A percentile compares a stretch with the other conserved stretches of the same genome.
phyloP scores from a whole-genome alignment of 2,797 vertebrate species.

The Sparidentex hasta region DNA sequence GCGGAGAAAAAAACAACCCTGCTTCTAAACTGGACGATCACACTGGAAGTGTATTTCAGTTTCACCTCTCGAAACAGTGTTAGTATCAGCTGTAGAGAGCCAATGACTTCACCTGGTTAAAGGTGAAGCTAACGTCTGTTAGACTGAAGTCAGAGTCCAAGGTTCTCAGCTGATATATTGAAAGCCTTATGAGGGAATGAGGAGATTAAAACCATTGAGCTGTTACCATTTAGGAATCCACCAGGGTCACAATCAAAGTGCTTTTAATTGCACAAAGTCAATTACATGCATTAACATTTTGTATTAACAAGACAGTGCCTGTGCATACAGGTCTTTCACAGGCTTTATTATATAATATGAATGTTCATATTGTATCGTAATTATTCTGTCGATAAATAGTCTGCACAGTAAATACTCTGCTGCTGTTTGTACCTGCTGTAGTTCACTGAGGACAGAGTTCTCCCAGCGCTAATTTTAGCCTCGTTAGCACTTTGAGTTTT shows the following conservation, averaged over 20 bases:
- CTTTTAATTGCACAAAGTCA: neutral
- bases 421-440: slow-evolving; percentile 4
- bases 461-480: slow-evolving; percentile 38
- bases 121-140: neutral
- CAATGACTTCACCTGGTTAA: neutral
- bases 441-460: slow-evolving; percentile 42
- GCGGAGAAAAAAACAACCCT: too few species aligned
- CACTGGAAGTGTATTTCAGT: too few species aligned
- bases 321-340: neutral
- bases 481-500: slow-evolving; percentile 13
- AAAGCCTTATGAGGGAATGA: neutral
- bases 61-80: neutral
- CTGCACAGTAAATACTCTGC: neutral
- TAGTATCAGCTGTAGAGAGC: neutral
- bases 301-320: neutral
- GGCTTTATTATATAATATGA: neutral
- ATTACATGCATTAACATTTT: neutral
- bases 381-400: neutral
- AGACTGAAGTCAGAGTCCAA: neutral
- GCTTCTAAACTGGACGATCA: too few species aligned
- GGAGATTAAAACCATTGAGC: neutral
- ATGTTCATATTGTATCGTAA: neutral
- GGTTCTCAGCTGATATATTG: neutral
- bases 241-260: neutral
- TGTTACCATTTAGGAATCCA: neutral